These are phyloP conservation scores for Gerris lacustris DNA, from an alignment of 2,888 invertebrate genomes.

Conservation along the genomic window DNA sequence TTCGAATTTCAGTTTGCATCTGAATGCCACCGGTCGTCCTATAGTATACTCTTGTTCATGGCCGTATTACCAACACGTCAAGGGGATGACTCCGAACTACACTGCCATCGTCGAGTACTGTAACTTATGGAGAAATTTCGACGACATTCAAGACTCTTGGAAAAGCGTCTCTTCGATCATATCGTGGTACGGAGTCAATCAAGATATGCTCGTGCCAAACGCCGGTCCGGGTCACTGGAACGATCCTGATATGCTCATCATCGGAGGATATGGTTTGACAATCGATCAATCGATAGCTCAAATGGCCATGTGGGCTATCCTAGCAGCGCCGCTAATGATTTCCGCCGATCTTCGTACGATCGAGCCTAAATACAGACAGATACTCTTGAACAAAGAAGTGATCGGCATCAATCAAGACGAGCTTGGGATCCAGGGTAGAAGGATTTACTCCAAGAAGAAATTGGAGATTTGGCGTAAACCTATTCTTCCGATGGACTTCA, in stretches of 20 bases:
- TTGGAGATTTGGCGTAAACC: slow-evolving; percentile 30
- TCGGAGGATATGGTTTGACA: slow-evolving; percentile 52
- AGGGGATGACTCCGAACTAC: slow-evolving; percentile 41
- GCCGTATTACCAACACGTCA: slow-evolving; percentile 40
- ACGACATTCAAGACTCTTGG: slow-evolving; percentile 56
- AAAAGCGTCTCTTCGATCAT: slow-evolving; percentile 44
- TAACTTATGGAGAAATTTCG: slow-evolving; percentile 58
- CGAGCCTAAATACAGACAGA: slow-evolving; percentile 44
- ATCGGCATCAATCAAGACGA: slow-evolving; percentile 57
- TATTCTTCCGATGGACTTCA: slow-evolving; percentile 25
- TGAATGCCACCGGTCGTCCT: slow-evolving; percentile 44
- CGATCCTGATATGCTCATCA: slow-evolving; percentile 59
- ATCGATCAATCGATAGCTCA: slow-evolving; percentile 55
- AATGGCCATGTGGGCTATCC: slow-evolving; percentile 61
- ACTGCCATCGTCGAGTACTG: slow-evolving; percentile 45
- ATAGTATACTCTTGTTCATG: slow-evolving; percentile 48
- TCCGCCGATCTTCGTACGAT: slow-evolving; percentile 56
- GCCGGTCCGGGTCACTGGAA: slow-evolving; percentile 61
- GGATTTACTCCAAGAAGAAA: slow-evolving; percentile 34
- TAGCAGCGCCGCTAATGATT: slow-evolving; percentile 60
- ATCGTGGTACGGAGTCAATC: slow-evolving; percentile 51
- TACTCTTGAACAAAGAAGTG: slow-evolving; percentile 49
- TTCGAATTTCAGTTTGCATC: slow-evolving; percentile 40
- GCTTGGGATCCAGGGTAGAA: slow-evolving; percentile 50
- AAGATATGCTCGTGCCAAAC: slow-evolving; percentile 44